phyloP scores from a whole-genome alignment of 2,888 invertebrate species.

The Keiferia lycopersicella region DNA sequence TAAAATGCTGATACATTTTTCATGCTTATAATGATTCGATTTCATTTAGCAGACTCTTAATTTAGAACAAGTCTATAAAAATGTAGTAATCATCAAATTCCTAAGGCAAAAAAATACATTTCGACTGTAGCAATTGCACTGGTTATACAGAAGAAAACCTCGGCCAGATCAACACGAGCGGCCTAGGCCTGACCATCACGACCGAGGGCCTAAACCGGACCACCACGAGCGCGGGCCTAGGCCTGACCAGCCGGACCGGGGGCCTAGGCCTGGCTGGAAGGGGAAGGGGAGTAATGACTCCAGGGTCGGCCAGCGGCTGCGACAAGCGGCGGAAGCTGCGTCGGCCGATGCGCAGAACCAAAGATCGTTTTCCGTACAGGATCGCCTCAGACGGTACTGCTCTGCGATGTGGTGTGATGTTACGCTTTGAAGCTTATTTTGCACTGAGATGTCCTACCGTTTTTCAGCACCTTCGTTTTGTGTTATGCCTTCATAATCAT shows the following conservation, averaged over 20 bases:
- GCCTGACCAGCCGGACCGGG: constrained; percentile 42
- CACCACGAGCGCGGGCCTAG: constrained; percentile 17
- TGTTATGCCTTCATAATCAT: not conserved
- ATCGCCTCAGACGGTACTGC: constrained; percentile 71
- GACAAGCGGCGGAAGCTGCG: constrained; percentile 65
- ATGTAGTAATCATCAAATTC: not conserved
- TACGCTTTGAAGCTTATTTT: constrained; percentile 21
- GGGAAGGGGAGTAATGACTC: constrained; percentile 48
- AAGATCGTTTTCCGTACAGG: constrained; percentile 56
- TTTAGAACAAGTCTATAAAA: not conserved
- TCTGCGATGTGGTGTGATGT: constrained; percentile 28
- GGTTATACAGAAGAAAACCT: constrained; percentile 73
- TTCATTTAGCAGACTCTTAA: too few relatives aligned
- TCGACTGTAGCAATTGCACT: not conserved
- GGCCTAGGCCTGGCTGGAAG: constrained; percentile 56
- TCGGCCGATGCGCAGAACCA: constrained; percentile 54
- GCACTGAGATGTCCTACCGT: not conserved
- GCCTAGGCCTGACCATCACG: constrained; percentile 60
- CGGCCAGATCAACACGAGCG: constrained; percentile 59
- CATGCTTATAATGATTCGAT: too few relatives aligned
- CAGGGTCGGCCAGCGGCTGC: constrained; percentile 63
- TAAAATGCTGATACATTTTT: too few relatives aligned
- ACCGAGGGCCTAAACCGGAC: constrained; percentile 47
- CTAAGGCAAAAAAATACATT: not conserved
- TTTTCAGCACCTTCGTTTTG: not conserved